Percentiles rank a stretch among this genome's conserved stretches.
These are phyloP conservation scores for Channa maculata DNA, from an alignment of 2,113 vertebrate species.

Conservation along the genomic window DNA sequence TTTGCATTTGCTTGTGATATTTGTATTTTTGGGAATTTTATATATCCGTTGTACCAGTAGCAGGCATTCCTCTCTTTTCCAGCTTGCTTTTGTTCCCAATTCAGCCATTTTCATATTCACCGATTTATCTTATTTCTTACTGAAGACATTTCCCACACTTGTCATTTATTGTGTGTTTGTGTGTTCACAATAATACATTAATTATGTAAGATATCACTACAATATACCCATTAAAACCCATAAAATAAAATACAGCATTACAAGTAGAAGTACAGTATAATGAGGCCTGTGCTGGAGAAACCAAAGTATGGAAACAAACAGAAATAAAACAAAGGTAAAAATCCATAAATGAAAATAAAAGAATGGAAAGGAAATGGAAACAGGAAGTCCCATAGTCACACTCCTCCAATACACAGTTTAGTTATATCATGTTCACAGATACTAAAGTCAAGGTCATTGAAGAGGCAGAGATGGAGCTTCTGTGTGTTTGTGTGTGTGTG, in stretches of 20 bases:
- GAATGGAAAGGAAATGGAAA: conserved; percentile 29
- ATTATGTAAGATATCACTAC: neutral
- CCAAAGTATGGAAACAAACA: neutral
- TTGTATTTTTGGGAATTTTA: too few relatives aligned
- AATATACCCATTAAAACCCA: neutral
- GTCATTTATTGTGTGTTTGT: too few relatives aligned
- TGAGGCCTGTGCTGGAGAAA: neutral
- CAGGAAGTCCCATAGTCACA: conserved; percentile 46
- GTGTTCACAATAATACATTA: too few relatives aligned
- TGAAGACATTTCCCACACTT: too few relatives aligned
- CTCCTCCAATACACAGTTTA: conserved; percentile 61
- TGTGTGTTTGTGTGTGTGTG: conserved; percentile 24
- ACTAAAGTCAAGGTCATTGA: conserved; percentile 69
- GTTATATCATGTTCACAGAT: conserved; percentile 64
- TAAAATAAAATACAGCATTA: neutral
- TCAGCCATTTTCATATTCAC: too few relatives aligned
- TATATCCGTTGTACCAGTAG: too few relatives aligned
- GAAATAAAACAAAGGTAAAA: neutral
- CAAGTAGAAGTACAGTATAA: too few relatives aligned
- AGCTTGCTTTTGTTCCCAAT: too few relatives aligned
- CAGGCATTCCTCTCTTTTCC: too few relatives aligned
- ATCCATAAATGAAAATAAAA: conserved; percentile 20
- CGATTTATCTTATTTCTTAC: too few relatives aligned
- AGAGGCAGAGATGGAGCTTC: conserved; percentile 34
- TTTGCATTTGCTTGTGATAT: too few relatives aligned